phyloP scores from a whole-genome alignment of 2,797 vertebrate genomes.

The Enteromius treurensis region DNA sequence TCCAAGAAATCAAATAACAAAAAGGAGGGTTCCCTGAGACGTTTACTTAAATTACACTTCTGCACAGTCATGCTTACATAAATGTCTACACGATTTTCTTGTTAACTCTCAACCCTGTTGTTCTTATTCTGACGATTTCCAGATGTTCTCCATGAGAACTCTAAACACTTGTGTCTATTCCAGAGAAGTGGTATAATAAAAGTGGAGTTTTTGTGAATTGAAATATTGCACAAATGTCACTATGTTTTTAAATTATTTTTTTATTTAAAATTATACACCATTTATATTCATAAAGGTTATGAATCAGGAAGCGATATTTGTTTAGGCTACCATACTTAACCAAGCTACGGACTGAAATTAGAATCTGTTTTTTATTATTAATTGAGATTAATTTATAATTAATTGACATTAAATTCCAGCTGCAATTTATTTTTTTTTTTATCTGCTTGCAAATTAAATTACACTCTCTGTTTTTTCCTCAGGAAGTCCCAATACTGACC shows the following conservation, averaged over 20 bases:
- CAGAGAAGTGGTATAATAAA: neutral
- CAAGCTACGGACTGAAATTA: neutral
- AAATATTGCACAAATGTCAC: neutral
- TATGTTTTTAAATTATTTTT: neutral
- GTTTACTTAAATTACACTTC: no score
- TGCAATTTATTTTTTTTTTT: no score
- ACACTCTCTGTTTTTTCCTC: no score
- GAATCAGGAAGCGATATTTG: neutral
- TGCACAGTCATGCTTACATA: neutral
- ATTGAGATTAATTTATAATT: neutral
- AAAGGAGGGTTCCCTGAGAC: no score
- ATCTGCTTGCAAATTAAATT: neutral
- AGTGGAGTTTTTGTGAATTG: neutral
- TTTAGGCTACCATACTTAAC: neutral
- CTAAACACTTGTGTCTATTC: neutral
- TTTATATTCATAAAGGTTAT: neutral
- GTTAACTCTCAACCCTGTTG: neutral
- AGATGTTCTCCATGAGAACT: conserved; percentile 18
- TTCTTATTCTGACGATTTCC: conserved; percentile 28
- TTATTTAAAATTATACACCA: neutral
- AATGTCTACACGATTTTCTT: conserved; percentile 20
- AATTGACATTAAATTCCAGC: neutral
- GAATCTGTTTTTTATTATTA: conserved; percentile 17
- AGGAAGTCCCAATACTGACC: neutral
- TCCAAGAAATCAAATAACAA: no score